These are phyloP conservation scores for Drosophila mettleri DNA, from an alignment of 2,888 invertebrate species.

Conservation along the genomic window DNA sequence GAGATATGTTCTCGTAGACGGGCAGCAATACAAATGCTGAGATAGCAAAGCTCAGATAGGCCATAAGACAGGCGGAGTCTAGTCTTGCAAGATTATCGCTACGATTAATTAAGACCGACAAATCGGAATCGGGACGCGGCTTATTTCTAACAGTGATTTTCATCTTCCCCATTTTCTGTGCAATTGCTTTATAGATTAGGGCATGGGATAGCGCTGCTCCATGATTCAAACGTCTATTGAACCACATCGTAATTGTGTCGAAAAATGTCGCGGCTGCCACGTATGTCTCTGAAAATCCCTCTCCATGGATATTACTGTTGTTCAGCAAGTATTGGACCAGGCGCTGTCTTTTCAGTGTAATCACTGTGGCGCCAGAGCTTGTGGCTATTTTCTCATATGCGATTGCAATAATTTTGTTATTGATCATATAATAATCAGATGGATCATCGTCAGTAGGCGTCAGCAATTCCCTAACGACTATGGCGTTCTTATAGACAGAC, in stretches of 20 bases:
- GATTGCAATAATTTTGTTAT: rapidly evolving
- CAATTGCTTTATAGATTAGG: slow-evolving; percentile 53
- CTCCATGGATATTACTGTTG: background rate
- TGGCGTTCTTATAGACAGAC: background rate
- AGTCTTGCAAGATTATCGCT: rapidly evolving
- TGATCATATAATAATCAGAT: background rate
- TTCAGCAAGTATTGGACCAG: slow-evolving; percentile 16
- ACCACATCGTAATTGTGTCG: slow-evolving; percentile 40
- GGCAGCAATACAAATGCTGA: slow-evolving; percentile 86
- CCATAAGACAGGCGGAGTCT: background rate
- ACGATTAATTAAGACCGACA: background rate
- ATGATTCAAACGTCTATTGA: slow-evolving; percentile 44
- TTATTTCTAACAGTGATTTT: slow-evolving; percentile 86
- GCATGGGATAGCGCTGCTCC: slow-evolving; percentile 46
- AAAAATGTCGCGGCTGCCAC: slow-evolving; percentile 40
- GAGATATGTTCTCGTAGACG: slow-evolving; percentile 87
- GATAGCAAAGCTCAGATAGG: slow-evolving; percentile 84
- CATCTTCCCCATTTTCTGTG: background rate
- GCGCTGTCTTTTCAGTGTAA: background rate
- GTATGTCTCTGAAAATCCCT: background rate
- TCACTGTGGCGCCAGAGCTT: slow-evolving; percentile 16
- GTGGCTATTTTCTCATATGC: slow-evolving; percentile 20
- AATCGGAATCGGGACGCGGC: slow-evolving; percentile 85
- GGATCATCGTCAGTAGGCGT: background rate
- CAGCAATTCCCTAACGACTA: slow-evolving; percentile 2